Evolutionary conservation across 2,113 vertebrate species (phyloP), one percentile per base, ranked within the genome.

Genomic region (Equus quagga): DNA sequence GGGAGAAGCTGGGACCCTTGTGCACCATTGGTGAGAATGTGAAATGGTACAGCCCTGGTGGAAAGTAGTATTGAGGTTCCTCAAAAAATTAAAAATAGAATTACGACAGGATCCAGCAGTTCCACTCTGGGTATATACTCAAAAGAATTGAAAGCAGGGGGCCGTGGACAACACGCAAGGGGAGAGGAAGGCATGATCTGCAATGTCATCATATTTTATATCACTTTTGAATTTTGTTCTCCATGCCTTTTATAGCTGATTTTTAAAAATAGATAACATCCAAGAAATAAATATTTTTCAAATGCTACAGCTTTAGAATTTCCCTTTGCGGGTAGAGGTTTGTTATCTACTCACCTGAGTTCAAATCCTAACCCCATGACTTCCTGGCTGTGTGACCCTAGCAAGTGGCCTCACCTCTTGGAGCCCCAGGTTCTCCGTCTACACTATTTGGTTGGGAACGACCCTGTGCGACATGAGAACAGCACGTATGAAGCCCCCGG

Each of bases 221-320:
- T 24, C 36, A 49, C n/a, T 33, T 36, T 15, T 19, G 14, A 56
- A n/a, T 62, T 33, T 41, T 64, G 41, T 60, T 51, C 60, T 14
- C 33, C 1, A 0, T 51, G 58, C 1, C 75, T 89, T 62, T 95
- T 31, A 46, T 24, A 49, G 58, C 12, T 8, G 13, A 31, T 23
- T 31, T 70, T 79, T 81, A 60, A 82, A 58, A 76, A 92, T 44
- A 69, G 65, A 31, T 13, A 26, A 41, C 26, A 72, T 26, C 64
- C 21, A 93, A 96, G 46, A 92, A 69, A 73, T 31, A 51, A 70
- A 73, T 19, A 15, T 4, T 78, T 92, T 90, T 28, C 10, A 76
- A 72, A 64, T 46, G 12, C 3, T 8, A 26, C 1, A 4, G 15
- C 36, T 84, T 90, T 62, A 4, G 54, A 46, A 8, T 33, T 95